These are phyloP conservation scores for Benthosema pterotum DNA, from an alignment of 2,797 vertebrate genomes.

Conservation along the genomic window DNA sequence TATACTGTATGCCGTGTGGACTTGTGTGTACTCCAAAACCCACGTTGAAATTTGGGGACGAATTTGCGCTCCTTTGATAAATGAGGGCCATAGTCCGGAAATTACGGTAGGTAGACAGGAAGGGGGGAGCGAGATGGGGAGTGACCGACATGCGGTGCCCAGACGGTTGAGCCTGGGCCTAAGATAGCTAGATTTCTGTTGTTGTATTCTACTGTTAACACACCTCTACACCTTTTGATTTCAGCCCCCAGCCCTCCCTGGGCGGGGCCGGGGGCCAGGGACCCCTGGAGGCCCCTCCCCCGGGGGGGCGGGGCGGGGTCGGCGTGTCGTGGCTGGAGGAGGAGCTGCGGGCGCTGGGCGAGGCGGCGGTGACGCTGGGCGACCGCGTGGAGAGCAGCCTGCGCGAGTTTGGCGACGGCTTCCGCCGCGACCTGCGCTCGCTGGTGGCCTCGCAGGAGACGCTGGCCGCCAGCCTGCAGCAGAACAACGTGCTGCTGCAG, in stretches of 20 bases:
- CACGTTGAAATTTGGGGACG: too few relatives aligned
- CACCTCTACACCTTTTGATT: too few relatives aligned
- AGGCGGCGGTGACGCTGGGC: conserved; percentile 82
- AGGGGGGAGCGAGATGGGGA: too few relatives aligned
- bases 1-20: too few relatives aligned
- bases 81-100: too few relatives aligned
- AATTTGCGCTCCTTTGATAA: too few relatives aligned
- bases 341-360: conserved; percentile 80
- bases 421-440: conserved; percentile 80
- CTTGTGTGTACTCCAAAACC: too few relatives aligned
- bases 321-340: conserved; percentile 86
- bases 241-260: conserved; percentile 80
- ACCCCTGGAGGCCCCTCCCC: conserved; percentile 76
- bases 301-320: conserved; percentile 69
- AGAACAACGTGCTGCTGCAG: conserved; percentile 85
- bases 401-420: conserved; percentile 80
- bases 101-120: too few relatives aligned
- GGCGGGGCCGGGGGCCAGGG: conserved; percentile 81
- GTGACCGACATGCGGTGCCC: too few relatives aligned
- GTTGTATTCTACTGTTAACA: too few relatives aligned
- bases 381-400: conserved; percentile 82
- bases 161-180: too few relatives aligned
- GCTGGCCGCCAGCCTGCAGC: conserved; percentile 81
- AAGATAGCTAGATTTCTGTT: too few relatives aligned
- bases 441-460: conserved; percentile 83